Percentiles rank a stretch among this genome's conserved stretches.
Conservation (phyloP, 92 coral and sea anemone genomes). For the Paragorgia papillata region DNA sequence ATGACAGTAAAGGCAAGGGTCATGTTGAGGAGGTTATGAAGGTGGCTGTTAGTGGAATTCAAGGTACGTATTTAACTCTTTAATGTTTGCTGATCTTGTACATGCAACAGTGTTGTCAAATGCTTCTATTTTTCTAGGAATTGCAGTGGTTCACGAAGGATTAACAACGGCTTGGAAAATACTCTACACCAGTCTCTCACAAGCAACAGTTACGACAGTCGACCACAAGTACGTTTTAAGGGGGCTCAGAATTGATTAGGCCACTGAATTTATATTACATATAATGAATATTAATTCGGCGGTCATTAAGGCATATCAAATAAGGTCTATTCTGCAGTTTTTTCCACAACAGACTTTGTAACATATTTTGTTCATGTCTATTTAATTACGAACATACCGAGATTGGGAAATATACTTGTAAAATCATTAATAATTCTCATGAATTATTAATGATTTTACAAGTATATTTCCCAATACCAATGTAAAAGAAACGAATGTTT, state of each 20-base stretch:
- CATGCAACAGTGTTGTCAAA: neutral
- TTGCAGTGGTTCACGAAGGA: conserved; percentile 83
- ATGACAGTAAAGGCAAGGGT: conserved; percentile 67
- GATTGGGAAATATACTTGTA: too few relatives aligned
- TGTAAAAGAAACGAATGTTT: too few relatives aligned
- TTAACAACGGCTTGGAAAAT: conserved; percentile 92
- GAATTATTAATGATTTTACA: too few relatives aligned
- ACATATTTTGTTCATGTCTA: too few relatives aligned
- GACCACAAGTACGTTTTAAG: conserved; percentile 95
- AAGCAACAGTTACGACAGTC: conserved; percentile 88
- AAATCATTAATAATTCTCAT: too few relatives aligned
- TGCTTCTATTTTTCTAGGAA: conserved; percentile 60
- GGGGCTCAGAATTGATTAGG: neutral
- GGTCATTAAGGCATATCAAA: too few relatives aligned
- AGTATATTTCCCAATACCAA: too few relatives aligned
- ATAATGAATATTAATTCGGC: too few relatives aligned
- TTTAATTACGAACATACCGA: too few relatives aligned
- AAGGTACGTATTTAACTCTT: conserved; percentile 55
- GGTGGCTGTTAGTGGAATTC: conserved; percentile 90
- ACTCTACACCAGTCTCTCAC: conserved; percentile 85
- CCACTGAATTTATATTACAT: neutral
- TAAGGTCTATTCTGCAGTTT: too few relatives aligned
- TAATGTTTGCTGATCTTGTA: neutral
- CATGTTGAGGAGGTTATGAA: conserved; percentile 76
- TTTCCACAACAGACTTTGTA: too few relatives aligned